Evolutionary conservation across 2,888 invertebrate genomes (phyloP).

Genomic region (Drosophila hawaiiensis): DNA sequence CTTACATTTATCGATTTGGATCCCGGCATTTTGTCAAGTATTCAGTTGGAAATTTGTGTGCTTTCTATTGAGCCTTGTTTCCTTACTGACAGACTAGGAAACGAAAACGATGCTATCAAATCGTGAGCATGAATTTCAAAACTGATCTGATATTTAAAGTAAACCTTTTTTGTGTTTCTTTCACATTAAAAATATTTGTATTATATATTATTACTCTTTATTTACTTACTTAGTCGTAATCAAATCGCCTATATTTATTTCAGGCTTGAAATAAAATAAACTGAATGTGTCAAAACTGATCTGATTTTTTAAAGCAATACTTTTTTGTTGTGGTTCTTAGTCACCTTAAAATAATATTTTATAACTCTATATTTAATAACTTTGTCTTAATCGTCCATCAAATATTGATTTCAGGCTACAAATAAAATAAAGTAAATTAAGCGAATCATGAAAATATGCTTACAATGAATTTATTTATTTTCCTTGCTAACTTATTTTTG

Average conservation of each 20-base stretch:
- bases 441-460: neutral
- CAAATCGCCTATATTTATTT: neutral
- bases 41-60: neutral
- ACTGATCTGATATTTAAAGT: neutral
- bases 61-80: neutral
- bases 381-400: neutral
- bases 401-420: neutral
- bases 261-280: neutral
- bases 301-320: too few relatives aligned
- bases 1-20: constrained; percentile 3
- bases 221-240: neutral
- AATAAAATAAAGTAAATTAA: neutral
- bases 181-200: neutral
- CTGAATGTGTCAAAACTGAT: neutral
- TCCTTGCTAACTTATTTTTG: constrained; percentile 16
- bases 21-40: constrained; percentile 27
- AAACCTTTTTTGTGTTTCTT: neutral
- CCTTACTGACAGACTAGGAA: neutral
- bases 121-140: neutral
- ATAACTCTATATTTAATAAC: neutral
- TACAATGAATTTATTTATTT: constrained; percentile 23
- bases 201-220: neutral
- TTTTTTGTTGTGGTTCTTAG: neutral
- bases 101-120: constrained; percentile 3
- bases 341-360: too few relatives aligned